Conservation (phyloP, 2,113 vertebrate species). For the Ploceus nigricollis region DNA sequence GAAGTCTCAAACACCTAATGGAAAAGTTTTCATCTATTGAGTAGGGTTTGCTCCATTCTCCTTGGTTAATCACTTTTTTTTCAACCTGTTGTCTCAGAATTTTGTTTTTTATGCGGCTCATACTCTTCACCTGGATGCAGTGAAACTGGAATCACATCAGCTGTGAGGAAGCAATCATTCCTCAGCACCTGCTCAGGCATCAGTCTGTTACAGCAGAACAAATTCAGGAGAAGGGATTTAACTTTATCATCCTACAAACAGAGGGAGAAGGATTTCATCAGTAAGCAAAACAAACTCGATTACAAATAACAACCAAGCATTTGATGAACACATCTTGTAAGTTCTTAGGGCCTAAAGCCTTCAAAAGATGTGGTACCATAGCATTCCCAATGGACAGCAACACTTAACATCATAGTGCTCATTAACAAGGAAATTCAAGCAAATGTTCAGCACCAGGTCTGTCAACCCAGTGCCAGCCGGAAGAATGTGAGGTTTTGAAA, state of each 20-base stretch:
- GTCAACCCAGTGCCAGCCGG: not conserved
- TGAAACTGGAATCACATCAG: not conserved
- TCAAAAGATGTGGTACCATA: not conserved
- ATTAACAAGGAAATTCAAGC: not conserved
- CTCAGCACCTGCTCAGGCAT: slow-evolving; percentile 69
- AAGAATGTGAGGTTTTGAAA: accelerated
- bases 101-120: not conserved
- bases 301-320: not conserved
- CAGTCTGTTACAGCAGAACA: slow-evolving; percentile 65
- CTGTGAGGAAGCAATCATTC: slow-evolving; percentile 61
- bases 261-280: not conserved
- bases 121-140: slow-evolving; percentile 5
- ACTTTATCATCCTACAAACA: slow-evolving; percentile 69
- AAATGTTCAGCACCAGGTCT: not conserved
- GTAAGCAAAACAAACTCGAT: not conserved
- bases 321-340: not conserved
- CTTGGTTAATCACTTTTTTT: not conserved
- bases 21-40: not conserved
- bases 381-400: not conserved
- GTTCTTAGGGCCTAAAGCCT: not conserved
- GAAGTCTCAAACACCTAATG: not conserved
- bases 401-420: not conserved
- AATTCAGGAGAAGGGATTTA: slow-evolving; percentile 64
- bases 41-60: not conserved
- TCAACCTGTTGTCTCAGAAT: not conserved